Evolutionary conservation across 2,888 invertebrate species (phyloP), one percentile per base, ranked within the genome.

Genomic region (Ophion costatus): DNA sequence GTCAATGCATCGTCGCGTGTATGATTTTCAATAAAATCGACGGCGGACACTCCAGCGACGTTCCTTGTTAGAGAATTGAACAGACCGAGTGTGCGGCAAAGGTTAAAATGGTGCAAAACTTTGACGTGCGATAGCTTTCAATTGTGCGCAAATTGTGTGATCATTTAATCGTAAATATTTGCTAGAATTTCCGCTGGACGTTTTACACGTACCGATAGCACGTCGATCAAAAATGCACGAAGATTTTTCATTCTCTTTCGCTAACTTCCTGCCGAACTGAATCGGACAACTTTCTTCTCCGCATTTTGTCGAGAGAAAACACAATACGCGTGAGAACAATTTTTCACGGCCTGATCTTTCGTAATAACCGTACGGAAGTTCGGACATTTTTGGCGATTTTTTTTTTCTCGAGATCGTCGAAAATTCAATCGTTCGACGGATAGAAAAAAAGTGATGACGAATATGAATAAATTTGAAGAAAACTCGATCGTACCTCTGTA

Each of bases 61-160:
- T 29, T 29, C 29, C 29, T 29, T 29, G 29, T 38, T 22, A 20
- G 22, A 20, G 11, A 11, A 22, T 9, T 59, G 9, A 38, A 22
- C 20, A 5, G 22, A 61, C 42, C 73, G 59, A 73, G n/a, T 71
- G 29, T 59, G 22, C 14, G 59, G 14, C 33, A 14, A 70, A n/a
- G 7, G 22, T 71, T 73, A 29, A 63, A 5, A 42, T 17, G 11
- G 0, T 59, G 24, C 17, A 29, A 59, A 57, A 57, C 22, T 20
- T 67, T 67, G 1, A 24, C 22, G 67, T 22, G 1, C 14, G 42
- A 6, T n/a, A 24, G 56, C 10, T 51, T 56, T 10, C 0, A 20
- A 56, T 51, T 69, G 14, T 51, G 45, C 17, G 29, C 2, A 4
- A 29, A 24, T 51, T 51, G 11, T 51, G 69, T 51, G 69, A 69